Evolutionary conservation across 2,113 vertebrate genomes (phyloP), one percentile per base, ranked within the genome.

Genomic region (Herpetotheres cachinnans): DNA sequence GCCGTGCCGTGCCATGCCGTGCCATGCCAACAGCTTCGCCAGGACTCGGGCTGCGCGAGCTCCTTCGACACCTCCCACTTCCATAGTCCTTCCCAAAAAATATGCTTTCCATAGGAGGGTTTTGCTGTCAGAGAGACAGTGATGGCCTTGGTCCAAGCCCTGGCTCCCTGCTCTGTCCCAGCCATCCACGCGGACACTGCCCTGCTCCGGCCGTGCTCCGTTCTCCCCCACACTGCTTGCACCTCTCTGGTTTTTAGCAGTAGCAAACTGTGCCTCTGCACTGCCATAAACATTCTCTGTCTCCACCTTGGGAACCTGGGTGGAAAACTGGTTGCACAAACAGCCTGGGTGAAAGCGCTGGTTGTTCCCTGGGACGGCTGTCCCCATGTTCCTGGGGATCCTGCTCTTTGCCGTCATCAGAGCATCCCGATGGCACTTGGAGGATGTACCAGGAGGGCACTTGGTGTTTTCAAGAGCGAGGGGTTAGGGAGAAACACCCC

Each of bases 361-460:
- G 3, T 52, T 6, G 36, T 56, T 58, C 61, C 27, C 47, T 0
- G 1, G 29, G 38, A 9, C 0, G 1, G 29, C 42, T 22, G 25
- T 65, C 21, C 63, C 56, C 15, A 5, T 2, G 0, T 38, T 72
- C 59, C 27, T 1, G 0, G 70, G 25, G 29, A 17, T 21, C 58
- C 25, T 5, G 13, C 22, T n/a, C n/a, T 44, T 62, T 55, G 78
- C 54, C 11, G 0, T 19, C 2, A 0, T 38, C 3, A 0, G 54
- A 62, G 59, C 78, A 4, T 38, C 72, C 54, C 8, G 2, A 42
- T 14, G 42, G 42, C 42, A 42, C 42, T 42, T 42, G 42, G 12
- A 42, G 42, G 42, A 42, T n/a, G n/a, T n/a, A n/a, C n/a, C n/a
- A n/a, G n/a, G 40, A 38, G 81, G 34, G 29, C n/a, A 2, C 29